A percentile compares a stretch with the other conserved stretches of the same genome.
These are phyloP conservation scores for Drosophila trichaetosa DNA, from an alignment of 2,888 invertebrate species.

Conservation along the genomic window DNA sequence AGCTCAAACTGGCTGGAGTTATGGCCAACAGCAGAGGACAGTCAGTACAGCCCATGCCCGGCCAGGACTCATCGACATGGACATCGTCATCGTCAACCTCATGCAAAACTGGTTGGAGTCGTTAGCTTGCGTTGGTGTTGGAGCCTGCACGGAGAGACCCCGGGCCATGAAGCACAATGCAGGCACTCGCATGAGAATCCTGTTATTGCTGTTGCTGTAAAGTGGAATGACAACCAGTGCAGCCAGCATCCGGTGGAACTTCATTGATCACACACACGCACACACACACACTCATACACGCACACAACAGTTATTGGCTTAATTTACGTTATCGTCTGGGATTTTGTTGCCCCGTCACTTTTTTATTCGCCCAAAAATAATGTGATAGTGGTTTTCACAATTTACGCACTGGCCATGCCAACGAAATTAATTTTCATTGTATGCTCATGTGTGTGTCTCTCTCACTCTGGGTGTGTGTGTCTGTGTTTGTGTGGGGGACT, in stretches of 20 bases:
- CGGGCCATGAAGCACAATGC: constrained; percentile 68
- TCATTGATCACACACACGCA: constrained; percentile 53
- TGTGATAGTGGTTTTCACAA: constrained; percentile 79
- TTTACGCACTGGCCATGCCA: constrained; percentile 73
- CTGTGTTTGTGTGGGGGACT: constrained; percentile 9
- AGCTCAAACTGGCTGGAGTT: constrained; percentile 36
- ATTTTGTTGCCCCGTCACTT: constrained; percentile 51
- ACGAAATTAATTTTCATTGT: constrained; percentile 77
- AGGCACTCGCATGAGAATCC: constrained; percentile 20
- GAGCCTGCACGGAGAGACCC: constrained; percentile 26
- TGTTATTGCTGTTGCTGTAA: constrained; percentile 11
- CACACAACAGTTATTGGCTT: constrained; percentile 69
- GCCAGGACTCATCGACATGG: constrained; percentile 45
- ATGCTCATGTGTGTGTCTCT: constrained; percentile 27
- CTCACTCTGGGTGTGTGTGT: constrained; percentile 9
- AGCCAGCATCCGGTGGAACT: constrained; percentile 44
- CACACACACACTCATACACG: constrained; percentile 11
- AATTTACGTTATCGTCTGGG: constrained; percentile 73
- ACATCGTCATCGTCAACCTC: constrained; percentile 57
- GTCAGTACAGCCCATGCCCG: not conserved
- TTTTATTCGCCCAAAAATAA: constrained; percentile 65
- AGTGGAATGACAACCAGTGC: constrained; percentile 15
- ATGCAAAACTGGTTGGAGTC: constrained; percentile 77
- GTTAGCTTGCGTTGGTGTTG: constrained; percentile 61
- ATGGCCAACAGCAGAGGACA: constrained; percentile 19